Conservation (phyloP, 2,888 invertebrate genomes). For the Lydus trimaculatus region DNA sequence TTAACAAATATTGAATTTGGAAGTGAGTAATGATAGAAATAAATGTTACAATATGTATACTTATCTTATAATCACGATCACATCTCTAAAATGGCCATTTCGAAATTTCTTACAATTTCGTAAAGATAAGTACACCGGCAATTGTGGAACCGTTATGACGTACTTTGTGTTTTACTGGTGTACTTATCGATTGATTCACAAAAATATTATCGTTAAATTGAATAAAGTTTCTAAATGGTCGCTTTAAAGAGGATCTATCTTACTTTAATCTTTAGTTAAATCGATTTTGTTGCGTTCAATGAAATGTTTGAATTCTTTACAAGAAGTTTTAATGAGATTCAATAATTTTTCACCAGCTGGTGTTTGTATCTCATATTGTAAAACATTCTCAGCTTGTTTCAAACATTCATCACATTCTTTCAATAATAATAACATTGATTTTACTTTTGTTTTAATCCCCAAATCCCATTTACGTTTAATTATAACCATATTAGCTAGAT, state of each 20-base stretch:
- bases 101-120: too few relatives aligned
- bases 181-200: too few relatives aligned
- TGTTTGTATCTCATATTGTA: conserved; percentile 65
- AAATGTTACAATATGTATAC: too few relatives aligned
- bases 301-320: conserved; percentile 62
- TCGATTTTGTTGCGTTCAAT: conserved; percentile 59
- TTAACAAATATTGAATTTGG: background rate
- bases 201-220: too few relatives aligned
- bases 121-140: too few relatives aligned
- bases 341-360: conserved; percentile 65
- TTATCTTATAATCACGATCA: too few relatives aligned
- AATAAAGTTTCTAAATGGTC: too few relatives aligned
- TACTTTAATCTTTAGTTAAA: conserved; percentile 21
- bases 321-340: conserved; percentile 62
- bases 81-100: too few relatives aligned
- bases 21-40: too few relatives aligned
- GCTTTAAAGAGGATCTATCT: background rate
- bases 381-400: conserved; percentile 59
- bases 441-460: conserved; percentile 53
- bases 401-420: conserved; percentile 62
- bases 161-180: too few relatives aligned
- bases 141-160: too few relatives aligned
- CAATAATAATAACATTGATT: conserved; percentile 59
- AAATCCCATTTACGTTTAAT: conserved; percentile 55
- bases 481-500: conserved; percentile 49